A percentile compares a stretch with the other conserved stretches of the same genome.
These are phyloP conservation scores for Saxidomus purpurata DNA, from an alignment of 1,140 invertebrate species.

Conservation along the genomic window DNA sequence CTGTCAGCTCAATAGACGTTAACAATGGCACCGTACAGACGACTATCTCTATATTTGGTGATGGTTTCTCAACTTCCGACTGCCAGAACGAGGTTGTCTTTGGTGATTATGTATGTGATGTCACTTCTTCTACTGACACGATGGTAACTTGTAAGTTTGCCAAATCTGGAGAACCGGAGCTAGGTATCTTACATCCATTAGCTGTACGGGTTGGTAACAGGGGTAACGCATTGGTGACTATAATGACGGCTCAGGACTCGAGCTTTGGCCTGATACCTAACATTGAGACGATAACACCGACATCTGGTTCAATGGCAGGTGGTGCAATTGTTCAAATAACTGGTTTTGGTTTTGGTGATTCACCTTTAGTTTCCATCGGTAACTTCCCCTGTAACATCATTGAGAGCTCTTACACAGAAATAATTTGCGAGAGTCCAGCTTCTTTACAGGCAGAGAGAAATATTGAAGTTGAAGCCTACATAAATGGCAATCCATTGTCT, in stretches of 20 bases:
- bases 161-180: slow-evolving; percentile 45
- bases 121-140: not conserved
- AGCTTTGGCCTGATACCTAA: slow-evolving; percentile 72
- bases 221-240: slow-evolving; percentile 70
- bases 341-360: slow-evolving; percentile 67
- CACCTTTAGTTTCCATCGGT: slow-evolving; percentile 39
- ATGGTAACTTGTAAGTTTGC: slow-evolving; percentile 58
- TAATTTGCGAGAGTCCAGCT: slow-evolving; percentile 55
- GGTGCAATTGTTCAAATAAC: slow-evolving; percentile 71
- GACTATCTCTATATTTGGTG: slow-evolving; percentile 69
- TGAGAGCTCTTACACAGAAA: slow-evolving; percentile 40
- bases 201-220: slow-evolving; percentile 72
- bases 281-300: slow-evolving; percentile 65
- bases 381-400: slow-evolving; percentile 38
- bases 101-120: slow-evolving; percentile 50
- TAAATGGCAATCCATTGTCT: slow-evolving; percentile 16
- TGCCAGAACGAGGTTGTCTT: slow-evolving; percentile 76
- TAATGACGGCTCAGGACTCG: slow-evolving; percentile 30
- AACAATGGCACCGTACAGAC: slow-evolving; percentile 69
- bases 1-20: slow-evolving; percentile 61
- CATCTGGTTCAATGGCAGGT: slow-evolving; percentile 71
- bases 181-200: slow-evolving; percentile 65
- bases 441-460: not conserved
- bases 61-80: slow-evolving; percentile 67
- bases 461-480: slow-evolving; percentile 3